A percentile compares a stretch with the other conserved stretches of the same genome.
phyloP scores from a whole-genome alignment of 2,888 invertebrate species.

The Antheraea assamensis region DNA sequence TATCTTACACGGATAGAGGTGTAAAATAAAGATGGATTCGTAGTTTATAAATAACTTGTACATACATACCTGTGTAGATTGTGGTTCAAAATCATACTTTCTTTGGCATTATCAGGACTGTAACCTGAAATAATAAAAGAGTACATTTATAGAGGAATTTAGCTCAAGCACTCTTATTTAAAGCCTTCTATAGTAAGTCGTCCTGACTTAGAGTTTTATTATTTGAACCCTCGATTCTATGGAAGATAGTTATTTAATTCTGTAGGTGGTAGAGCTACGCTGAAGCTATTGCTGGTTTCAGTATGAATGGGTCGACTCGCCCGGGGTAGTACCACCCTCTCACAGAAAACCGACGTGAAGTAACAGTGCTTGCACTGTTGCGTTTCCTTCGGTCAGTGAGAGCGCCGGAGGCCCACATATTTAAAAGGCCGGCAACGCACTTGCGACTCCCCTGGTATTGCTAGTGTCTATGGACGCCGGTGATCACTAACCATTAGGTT shows the following conservation, averaged over 20 bases:
- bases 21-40: neutral
- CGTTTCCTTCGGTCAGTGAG: too few species aligned
- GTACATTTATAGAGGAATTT: conserved; percentile 9
- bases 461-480: too few species aligned
- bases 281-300: too few species aligned
- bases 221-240: neutral
- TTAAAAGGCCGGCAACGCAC: too few species aligned
- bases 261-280: too few species aligned
- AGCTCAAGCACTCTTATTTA: neutral
- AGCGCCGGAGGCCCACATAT: too few species aligned
- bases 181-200: neutral
- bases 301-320: too few species aligned
- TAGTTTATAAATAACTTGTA: conserved; percentile 21
- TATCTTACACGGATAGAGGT: neutral
- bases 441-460: too few species aligned
- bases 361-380: too few species aligned
- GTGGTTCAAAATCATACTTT: conserved; percentile 78
- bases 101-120: conserved; percentile 68
- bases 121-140: conserved; percentile 68
- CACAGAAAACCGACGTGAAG: too few species aligned
- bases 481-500: too few species aligned
- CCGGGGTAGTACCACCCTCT: too few species aligned
- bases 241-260: neutral
- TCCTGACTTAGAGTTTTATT: neutral
- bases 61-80: conserved; percentile 76